A percentile compares a stretch with the other conserved stretches of the same genome.
phyloP scores from a whole-genome alignment of 2,797 vertebrate species.

The Coregonus ussuriensis region DNA sequence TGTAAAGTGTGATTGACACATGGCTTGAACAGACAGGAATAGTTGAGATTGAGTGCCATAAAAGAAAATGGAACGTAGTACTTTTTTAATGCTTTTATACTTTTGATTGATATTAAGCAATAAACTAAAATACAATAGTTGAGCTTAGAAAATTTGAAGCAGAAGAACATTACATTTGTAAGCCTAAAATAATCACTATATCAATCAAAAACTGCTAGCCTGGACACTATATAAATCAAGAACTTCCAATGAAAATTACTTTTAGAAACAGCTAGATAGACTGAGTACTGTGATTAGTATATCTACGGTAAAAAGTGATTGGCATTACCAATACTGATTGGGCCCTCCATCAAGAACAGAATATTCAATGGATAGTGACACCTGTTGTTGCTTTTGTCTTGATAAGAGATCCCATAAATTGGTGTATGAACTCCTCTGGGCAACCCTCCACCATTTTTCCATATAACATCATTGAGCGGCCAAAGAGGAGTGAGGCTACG shows the following conservation, averaged over 20 bases:
- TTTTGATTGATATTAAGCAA: not conserved
- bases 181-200: too few relatives aligned
- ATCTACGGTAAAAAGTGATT: conserved; percentile 24
- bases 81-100: not conserved
- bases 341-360: conserved; percentile 12
- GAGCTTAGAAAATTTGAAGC: not conserved
- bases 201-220: conserved; percentile 9
- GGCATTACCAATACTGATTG: not conserved
- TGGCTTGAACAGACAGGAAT: conserved; percentile 50
- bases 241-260: not conserved
- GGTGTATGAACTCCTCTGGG: conserved; percentile 31
- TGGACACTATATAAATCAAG: not conserved
- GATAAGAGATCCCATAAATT: conserved; percentile 15
- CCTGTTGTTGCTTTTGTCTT: conserved; percentile 31
- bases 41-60: conserved; percentile 12
- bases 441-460: conserved; percentile 49
- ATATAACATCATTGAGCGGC: conserved; percentile 41
- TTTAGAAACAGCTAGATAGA: not conserved
- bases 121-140: not conserved
- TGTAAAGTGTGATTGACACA: conserved; percentile 66
- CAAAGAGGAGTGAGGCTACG: not conserved
- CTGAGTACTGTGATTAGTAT: conserved; percentile 19
- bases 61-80: conserved; percentile 19
- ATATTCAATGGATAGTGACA: conserved; percentile 8
- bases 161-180: too few relatives aligned